A percentile compares a stretch with the other conserved stretches of the same genome.
Evolutionary conservation across 2,888 invertebrate genomes (phyloP).

Genomic region (Isoperla grammatica): DNA sequence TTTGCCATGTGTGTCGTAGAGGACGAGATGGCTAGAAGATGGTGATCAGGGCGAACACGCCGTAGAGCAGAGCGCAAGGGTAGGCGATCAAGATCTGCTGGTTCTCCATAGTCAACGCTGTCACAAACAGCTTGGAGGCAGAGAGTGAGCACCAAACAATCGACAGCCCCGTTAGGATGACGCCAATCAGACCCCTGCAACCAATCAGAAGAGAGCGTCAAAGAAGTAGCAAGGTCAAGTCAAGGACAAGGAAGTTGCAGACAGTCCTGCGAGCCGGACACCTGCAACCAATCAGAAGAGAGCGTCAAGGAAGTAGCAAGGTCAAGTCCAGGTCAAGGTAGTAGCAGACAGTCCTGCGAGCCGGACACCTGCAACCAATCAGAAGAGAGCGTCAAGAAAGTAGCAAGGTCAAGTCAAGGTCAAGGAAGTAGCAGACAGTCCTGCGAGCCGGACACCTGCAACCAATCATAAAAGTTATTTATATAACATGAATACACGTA

Average conservation of each 20-base stretch:
- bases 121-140: slow-evolving; percentile 72
- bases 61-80: slow-evolving; percentile 71
- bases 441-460: too few species aligned
- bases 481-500: too few species aligned
- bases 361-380: too few species aligned
- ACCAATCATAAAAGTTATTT: too few species aligned
- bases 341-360: too few species aligned
- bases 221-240: background rate
- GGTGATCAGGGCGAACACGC: slow-evolving; percentile 70
- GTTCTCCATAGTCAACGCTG: slow-evolving; percentile 66
- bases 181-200: slow-evolving; percentile 53
- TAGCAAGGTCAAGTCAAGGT: background rate
- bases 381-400: slow-evolving; percentile 6
- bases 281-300: slow-evolving; percentile 28
- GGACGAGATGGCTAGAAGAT: slow-evolving; percentile 65
- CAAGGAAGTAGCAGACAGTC: too few species aligned
- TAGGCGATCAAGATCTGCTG: slow-evolving; percentile 67
- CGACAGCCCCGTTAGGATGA: slow-evolving; percentile 50
- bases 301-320: background rate
- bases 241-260: too few species aligned
- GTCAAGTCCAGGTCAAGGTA: too few species aligned
- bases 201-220: slow-evolving; percentile 21
- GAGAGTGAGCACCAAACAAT: slow-evolving; percentile 69
- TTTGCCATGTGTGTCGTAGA: too few species aligned
- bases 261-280: too few species aligned